Percentiles rank a stretch among this genome's conserved stretches.
These are phyloP conservation scores for Capromys pilorides DNA, from an alignment of 2,797 vertebrate species.

Conservation along the genomic window DNA sequence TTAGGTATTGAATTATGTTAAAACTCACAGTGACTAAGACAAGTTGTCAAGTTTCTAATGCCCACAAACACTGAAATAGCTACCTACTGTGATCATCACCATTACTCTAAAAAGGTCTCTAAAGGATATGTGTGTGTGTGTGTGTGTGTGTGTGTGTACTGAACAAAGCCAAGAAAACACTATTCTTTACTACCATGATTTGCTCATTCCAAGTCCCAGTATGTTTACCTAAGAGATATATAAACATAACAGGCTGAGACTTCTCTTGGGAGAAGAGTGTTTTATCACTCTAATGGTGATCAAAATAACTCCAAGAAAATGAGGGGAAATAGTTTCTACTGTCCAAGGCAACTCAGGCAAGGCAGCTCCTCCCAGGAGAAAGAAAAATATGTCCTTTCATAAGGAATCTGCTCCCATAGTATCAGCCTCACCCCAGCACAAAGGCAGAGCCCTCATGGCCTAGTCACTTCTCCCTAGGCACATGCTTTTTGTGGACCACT, in stretches of 20 bases:
- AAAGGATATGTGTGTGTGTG: background rate
- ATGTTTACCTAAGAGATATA: background rate
- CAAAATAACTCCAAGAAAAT: background rate
- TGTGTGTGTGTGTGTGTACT: background rate
- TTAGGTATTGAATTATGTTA: background rate
- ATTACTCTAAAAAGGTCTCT: background rate
- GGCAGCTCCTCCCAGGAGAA: background rate
- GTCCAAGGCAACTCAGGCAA: background rate
- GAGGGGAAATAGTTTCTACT: background rate
- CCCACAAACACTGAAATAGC: background rate
- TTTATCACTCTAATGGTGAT: background rate
- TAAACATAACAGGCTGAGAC: background rate
- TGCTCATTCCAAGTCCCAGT: background rate
- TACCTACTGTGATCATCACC: background rate
- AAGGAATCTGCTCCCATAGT: background rate
- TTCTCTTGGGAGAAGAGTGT: background rate
- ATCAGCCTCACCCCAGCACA: background rate
- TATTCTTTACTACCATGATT: background rate
- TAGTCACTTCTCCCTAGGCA: background rate
- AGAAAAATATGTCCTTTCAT: background rate
- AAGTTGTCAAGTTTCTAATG: background rate
- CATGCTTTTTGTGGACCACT: background rate
- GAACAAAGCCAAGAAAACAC: background rate
- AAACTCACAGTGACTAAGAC: conserved; percentile 7
- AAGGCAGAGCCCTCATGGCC: background rate